These are phyloP conservation scores for Speoplatyrhinus poulsoni DNA, from an alignment of 2,113 vertebrate genomes.

Conservation along the genomic window DNA sequence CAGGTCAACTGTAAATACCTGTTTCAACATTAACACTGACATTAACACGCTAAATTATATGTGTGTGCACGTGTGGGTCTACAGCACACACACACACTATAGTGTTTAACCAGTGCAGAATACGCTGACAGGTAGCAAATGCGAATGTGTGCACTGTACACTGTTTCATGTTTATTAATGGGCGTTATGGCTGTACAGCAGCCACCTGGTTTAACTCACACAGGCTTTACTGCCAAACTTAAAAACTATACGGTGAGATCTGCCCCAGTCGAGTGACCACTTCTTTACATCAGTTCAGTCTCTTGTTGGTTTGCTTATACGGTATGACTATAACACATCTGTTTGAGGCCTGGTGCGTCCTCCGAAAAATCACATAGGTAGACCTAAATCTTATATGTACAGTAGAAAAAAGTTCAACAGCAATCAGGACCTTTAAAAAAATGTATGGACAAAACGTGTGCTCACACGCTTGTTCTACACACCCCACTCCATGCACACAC, in stretches of 20 bases:
- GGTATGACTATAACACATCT: background rate
- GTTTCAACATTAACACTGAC: constrained; percentile 42
- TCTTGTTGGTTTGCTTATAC: constrained; percentile 4
- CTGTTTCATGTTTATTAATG: background rate
- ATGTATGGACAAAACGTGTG: too few species aligned
- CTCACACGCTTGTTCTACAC: too few species aligned
- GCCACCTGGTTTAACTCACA: background rate
- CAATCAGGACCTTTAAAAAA: too few species aligned
- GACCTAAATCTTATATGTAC: too few species aligned
- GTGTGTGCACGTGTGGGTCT: background rate
- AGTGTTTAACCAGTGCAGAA: constrained; percentile 35
- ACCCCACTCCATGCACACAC: too few species aligned
- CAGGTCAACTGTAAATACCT: constrained; percentile 65
- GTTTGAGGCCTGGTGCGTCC: background rate
- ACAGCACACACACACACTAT: background rate
- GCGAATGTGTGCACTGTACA: constrained; percentile 12
- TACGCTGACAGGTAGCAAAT: constrained; percentile 48
- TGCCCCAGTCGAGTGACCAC: background rate
- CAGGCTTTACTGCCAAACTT: too few species aligned
- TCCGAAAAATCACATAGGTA: background rate
- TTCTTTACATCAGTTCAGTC: background rate
- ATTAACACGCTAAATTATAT: constrained; percentile 27
- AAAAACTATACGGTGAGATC: too few species aligned
- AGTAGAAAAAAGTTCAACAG: too few species aligned
- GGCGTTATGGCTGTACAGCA: background rate